Conservation (phyloP, 2,113 vertebrate species). For the Phrynosoma platyrhinos region DNA sequence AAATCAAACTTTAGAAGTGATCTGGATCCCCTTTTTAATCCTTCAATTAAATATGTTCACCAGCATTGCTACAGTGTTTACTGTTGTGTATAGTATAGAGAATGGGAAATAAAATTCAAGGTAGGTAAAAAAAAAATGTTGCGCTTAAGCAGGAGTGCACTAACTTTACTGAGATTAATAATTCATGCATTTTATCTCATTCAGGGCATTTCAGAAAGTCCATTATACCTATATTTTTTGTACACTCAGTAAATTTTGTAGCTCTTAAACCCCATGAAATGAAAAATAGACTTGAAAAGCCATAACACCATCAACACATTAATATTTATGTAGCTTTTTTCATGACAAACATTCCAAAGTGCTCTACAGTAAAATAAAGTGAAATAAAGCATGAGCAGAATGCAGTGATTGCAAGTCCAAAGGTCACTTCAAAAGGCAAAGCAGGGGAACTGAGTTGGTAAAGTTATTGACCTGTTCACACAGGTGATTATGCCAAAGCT, state of each 20-base stretch:
- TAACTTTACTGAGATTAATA: conserved; percentile 75
- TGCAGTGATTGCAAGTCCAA: conserved; percentile 63
- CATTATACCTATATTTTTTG: conserved; percentile 77
- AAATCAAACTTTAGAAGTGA: not conserved
- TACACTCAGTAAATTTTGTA: conserved; percentile 80
- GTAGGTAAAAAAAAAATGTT: conserved; percentile 53
- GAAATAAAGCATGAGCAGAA: conserved; percentile 72
- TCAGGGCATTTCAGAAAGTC: conserved; percentile 71
- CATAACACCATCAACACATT: conserved; percentile 78
- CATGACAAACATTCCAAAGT: conserved; percentile 76
- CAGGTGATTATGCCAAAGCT: conserved; percentile 9
- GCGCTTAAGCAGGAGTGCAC: conserved; percentile 54
- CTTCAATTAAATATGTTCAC: conserved; percentile 27
- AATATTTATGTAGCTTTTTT: conserved; percentile 81
- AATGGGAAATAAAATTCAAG: not conserved
- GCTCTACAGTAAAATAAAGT: conserved; percentile 70
- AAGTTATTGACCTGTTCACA: conserved; percentile 45
- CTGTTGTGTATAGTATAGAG: not conserved
- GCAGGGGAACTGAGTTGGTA: conserved; percentile 47
- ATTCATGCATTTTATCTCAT: conserved; percentile 78
- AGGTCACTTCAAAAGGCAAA: conserved; percentile 66
- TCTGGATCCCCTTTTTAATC: conserved; percentile 18
- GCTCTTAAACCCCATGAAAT: conserved; percentile 77
- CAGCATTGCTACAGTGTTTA: conserved; percentile 28
- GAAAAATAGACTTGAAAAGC: conserved; percentile 77